Evolutionary conservation across 2,113 vertebrate species (phyloP).

Genomic region (Embiotoca jacksoni): DNA sequence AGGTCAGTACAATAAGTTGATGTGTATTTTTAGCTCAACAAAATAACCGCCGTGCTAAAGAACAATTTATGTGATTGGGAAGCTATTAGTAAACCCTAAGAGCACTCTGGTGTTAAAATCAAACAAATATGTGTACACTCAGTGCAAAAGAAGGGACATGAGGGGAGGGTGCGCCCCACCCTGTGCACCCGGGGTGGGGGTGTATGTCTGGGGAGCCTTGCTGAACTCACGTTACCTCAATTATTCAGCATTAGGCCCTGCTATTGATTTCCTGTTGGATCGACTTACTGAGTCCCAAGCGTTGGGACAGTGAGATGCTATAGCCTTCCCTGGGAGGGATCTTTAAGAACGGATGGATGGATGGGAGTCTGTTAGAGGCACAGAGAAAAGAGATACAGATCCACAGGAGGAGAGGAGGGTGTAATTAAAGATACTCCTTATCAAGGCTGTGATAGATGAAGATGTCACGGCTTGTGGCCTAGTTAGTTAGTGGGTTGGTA

Average conservation of each 20-base stretch:
- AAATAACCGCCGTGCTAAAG: neutral
- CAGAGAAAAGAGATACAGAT: constrained; percentile 72
- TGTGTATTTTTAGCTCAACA: neutral
- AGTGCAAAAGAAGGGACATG: constrained; percentile 36
- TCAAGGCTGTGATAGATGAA: constrained; percentile 82
- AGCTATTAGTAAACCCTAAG: neutral
- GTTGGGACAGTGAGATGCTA: constrained; percentile 76
- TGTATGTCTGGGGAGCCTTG: constrained; percentile 73
- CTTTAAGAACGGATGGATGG: constrained; percentile 66
- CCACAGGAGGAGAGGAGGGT: constrained; percentile 40
- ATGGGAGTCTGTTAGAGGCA: constrained; percentile 68
- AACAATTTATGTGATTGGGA: neutral
- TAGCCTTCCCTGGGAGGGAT: constrained; percentile 71
- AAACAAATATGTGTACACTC: constrained; percentile 46
- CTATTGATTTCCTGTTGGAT: constrained; percentile 87
- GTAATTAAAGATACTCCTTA: constrained; percentile 84
- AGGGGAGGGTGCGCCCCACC: constrained; percentile 29
- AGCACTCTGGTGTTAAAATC: constrained; percentile 30
- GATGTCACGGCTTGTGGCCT: constrained; percentile 63
- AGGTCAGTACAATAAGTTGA: neutral
- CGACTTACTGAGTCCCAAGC: constrained; percentile 81
- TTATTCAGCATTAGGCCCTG: constrained; percentile 87
- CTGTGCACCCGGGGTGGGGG: constrained; percentile 23
- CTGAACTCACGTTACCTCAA: constrained; percentile 86
- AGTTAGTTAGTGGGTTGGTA: constrained; percentile 54